Evolutionary conservation across 2,113 vertebrate species (phyloP).

Genomic region (Hemiprocne comata): DNA sequence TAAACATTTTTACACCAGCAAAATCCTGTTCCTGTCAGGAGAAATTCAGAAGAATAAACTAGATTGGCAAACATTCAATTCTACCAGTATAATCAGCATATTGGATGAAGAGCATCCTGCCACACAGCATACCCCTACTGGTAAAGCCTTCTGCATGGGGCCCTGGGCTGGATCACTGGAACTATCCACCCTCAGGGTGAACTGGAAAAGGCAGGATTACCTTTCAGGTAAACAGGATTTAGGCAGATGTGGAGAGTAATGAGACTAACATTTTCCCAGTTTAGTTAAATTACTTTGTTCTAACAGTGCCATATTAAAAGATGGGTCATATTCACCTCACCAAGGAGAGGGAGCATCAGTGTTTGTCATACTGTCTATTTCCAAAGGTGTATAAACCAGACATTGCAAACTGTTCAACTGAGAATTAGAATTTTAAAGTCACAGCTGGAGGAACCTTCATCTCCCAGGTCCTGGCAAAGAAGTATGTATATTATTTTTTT

Average conservation of each 20-base stretch:
- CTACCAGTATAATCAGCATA: neutral
- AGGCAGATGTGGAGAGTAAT: neutral
- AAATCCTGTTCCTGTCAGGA: neutral
- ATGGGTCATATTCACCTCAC: neutral
- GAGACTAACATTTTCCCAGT: neutral
- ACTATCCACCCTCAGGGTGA: neutral
- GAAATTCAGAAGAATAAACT: neutral
- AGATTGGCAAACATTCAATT: neutral
- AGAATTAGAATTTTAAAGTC: neutral
- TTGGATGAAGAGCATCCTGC: neutral
- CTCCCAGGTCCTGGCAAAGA: neutral
- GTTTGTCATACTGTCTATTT: neutral
- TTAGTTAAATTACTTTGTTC: neutral
- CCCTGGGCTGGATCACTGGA: neutral
- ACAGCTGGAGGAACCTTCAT: neutral
- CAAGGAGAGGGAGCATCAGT: neutral
- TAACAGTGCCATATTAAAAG: neutral
- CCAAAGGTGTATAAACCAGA: neutral
- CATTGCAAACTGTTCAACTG: neutral
- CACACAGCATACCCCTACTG: neutral
- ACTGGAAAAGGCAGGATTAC: neutral
- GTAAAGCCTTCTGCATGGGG: neutral
- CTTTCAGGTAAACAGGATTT: neutral
- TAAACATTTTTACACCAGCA: neutral
- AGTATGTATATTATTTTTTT: neutral